A percentile compares a stretch with the other conserved stretches of the same genome.
Evolutionary conservation across 2,797 vertebrate genomes (phyloP).

Genomic region (Eulemur rubriventer): DNA sequence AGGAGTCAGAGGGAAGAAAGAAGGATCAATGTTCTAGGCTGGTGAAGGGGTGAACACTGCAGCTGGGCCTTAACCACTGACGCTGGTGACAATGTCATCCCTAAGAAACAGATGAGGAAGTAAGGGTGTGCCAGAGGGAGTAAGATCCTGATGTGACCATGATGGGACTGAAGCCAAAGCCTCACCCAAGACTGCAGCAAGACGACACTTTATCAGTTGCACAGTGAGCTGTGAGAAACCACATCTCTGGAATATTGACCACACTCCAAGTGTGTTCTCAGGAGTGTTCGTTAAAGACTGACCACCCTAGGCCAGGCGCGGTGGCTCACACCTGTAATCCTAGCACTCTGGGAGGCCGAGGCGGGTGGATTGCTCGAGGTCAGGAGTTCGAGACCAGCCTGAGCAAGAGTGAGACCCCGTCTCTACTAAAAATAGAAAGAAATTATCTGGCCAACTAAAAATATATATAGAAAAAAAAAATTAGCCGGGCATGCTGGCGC

Average conservation of each 20-base stretch:
- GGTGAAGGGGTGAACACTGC: neutral
- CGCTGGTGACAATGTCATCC: neutral
- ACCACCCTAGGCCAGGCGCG: no score
- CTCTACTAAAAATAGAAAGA: no score
- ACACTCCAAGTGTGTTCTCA: neutral
- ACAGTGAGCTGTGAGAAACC: neutral
- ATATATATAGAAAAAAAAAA: no score
- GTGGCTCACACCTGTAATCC: no score
- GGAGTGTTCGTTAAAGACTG: neutral
- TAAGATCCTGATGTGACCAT: neutral
- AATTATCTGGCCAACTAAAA: no score
- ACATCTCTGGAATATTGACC: neutral
- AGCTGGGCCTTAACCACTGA: neutral
- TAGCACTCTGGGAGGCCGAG: no score
- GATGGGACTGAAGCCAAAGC: neutral
- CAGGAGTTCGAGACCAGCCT: no score
- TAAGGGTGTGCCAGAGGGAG: neutral
- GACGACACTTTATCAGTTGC: neutral
- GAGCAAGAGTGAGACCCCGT: no score
- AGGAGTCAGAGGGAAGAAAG: neutral
- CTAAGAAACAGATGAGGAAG: neutral
- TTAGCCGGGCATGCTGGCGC: no score
- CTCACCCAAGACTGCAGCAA: neutral
- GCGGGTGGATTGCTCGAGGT: no score
- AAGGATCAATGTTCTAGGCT: neutral